A percentile compares a stretch with the other conserved stretches of the same genome.
Evolutionary conservation across 2,888 invertebrate genomes (phyloP).

Genomic region (Aspidiotus destructor): DNA sequence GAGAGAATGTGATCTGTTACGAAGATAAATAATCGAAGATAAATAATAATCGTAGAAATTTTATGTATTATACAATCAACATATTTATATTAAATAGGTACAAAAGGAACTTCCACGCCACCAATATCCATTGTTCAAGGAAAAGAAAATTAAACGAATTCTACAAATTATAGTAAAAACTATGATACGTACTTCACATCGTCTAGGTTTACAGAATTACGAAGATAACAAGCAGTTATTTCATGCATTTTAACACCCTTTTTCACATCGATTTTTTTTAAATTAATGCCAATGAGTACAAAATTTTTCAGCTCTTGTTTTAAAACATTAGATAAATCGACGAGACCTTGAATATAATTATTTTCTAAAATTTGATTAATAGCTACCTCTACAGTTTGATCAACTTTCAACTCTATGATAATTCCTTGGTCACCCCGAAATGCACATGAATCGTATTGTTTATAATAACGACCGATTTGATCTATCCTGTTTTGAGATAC

Average conservation of each 20-base stretch:
- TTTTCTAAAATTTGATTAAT: slow-evolving; percentile 4
- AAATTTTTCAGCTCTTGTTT: slow-evolving; percentile 1
- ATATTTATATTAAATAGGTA: not conserved
- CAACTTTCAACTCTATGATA: slow-evolving; percentile 1
- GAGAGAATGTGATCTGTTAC: slow-evolving; percentile 3
- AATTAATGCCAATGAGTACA: not conserved
- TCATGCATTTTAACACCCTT: slow-evolving; percentile 1
- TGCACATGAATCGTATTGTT: not conserved
- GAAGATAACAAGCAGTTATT: slow-evolving; percentile 1
- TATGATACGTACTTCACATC: not conserved
- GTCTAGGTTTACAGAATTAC: not conserved
- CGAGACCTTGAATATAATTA: slow-evolving; percentile 4
- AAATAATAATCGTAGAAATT: not conserved
- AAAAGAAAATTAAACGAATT: not conserved
- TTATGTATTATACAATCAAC: slow-evolving; percentile 1
- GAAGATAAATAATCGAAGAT: not conserved
- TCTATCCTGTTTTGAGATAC: slow-evolving; percentile 1
- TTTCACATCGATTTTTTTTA: not conserved
- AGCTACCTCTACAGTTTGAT: slow-evolving; percentile 1
- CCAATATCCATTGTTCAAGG: not conserved
- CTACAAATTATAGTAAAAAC: slow-evolving; percentile 4
- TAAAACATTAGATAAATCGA: not conserved
- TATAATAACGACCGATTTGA: not conserved
- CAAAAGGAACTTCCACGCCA: slow-evolving; percentile 1
- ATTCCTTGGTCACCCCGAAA: not conserved